Percentiles rank a stretch among this genome's conserved stretches.
Evolutionary conservation across 2,888 invertebrate genomes (phyloP).

Genomic region (Graphium colonna): DNA sequence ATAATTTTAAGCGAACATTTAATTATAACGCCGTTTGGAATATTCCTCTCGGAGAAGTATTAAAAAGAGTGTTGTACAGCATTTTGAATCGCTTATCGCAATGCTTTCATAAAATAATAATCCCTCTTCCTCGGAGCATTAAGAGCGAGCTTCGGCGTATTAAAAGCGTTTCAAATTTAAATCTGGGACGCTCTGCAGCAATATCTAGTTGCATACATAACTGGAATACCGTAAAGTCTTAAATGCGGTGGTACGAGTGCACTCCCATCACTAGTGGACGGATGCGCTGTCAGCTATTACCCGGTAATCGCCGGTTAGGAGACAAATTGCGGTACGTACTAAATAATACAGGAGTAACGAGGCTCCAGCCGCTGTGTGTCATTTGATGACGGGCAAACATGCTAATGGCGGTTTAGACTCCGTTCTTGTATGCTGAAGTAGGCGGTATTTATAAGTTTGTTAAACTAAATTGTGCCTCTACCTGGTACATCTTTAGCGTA

Average conservation of each 20-base stretch:
- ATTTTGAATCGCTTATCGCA: too few species aligned
- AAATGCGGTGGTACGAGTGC: slow-evolving; percentile 20
- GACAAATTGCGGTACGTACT: slow-evolving; percentile 26
- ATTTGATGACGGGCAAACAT: slow-evolving; percentile 21
- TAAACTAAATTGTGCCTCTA: not conserved
- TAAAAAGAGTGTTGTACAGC: too few species aligned
- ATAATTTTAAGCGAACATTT: too few species aligned
- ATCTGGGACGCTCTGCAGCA: slow-evolving; percentile 1
- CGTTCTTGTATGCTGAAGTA: not conserved
- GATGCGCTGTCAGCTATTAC: slow-evolving; percentile 28
- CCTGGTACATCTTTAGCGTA: not conserved
- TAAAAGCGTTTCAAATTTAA: slow-evolving; percentile 18
- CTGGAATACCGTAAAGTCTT: slow-evolving; percentile 16
- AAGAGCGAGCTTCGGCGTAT: slow-evolving; percentile 6
- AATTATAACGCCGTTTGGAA: too few species aligned
- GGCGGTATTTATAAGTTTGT: not conserved
- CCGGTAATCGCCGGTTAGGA: slow-evolving; percentile 21
- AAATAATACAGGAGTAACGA: slow-evolving; percentile 17
- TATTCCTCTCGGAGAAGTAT: too few species aligned
- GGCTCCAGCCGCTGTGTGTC: slow-evolving; percentile 2
- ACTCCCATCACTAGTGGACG: slow-evolving; percentile 29
- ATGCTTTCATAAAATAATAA: not conserved
- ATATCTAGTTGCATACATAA: not conserved
- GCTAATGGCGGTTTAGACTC: slow-evolving; percentile 11
- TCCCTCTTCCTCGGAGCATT: slow-evolving; percentile 3